Conservation (phyloP, 2,888 invertebrate species). For the Villa cingulata region DNA sequence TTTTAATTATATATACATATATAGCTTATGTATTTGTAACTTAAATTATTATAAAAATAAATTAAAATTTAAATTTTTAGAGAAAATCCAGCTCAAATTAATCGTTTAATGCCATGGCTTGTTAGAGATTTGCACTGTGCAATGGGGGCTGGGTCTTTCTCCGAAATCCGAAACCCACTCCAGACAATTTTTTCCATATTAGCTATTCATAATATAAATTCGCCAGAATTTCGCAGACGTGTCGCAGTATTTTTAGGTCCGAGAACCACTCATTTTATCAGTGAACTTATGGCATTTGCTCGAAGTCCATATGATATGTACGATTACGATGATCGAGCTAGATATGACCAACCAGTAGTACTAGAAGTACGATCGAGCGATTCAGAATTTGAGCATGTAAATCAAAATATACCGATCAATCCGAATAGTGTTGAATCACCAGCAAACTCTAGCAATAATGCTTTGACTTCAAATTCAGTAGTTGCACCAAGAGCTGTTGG, state of each 20-base stretch:
- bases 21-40: background rate
- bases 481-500: background rate
- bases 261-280: conserved; percentile 73
- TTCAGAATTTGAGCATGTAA: conserved; percentile 4
- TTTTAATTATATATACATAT: no score
- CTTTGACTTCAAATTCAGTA: no score
- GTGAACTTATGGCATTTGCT: conserved; percentile 78
- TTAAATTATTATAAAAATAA: no score
- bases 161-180: conserved; percentile 50
- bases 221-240: conserved; percentile 51
- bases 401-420: no score
- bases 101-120: conserved; percentile 77
- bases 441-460: no score
- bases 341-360: conserved; percentile 42
- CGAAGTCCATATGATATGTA: conserved; percentile 74
- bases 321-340: conserved; percentile 62
- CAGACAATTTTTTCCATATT: conserved; percentile 56
- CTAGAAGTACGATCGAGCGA: conserved; percentile 21
- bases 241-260: conserved; percentile 54
- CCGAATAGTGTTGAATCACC: no score
- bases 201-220: conserved; percentile 44
- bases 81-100: conserved; percentile 63
- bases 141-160: conserved; percentile 50
- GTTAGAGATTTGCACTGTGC: conserved; percentile 66
- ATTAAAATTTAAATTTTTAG: conserved; percentile 34